A percentile compares a stretch with the other conserved stretches of the same genome.
Conservation (phyloP, 2,797 vertebrate species). For the Prionace glauca region DNA sequence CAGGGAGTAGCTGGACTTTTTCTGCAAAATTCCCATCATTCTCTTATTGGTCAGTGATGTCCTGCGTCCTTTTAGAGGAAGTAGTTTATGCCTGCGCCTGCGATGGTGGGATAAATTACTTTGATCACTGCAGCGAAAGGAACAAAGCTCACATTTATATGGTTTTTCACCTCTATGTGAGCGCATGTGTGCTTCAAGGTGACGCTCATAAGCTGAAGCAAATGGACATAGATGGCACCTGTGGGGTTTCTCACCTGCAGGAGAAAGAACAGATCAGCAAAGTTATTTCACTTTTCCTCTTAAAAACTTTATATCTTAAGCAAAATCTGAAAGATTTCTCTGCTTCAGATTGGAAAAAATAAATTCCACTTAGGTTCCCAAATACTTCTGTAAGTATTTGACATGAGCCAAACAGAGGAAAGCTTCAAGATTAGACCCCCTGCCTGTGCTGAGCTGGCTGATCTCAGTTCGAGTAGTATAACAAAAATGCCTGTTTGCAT, state of each 20-base stretch:
- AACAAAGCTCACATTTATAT: slow-evolving; percentile 95
- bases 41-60: slow-evolving; percentile 89
- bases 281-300: background rate
- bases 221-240: slow-evolving; percentile 95
- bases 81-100: slow-evolving; percentile 89
- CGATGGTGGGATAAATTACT: slow-evolving; percentile 97
- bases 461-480: background rate
- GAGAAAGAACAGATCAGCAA: background rate
- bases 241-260: slow-evolving; percentile 88
- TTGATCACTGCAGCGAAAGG: slow-evolving; percentile 95
- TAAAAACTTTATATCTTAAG: background rate
- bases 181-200: slow-evolving; percentile 95
- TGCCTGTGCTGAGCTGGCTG: background rate
- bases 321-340: background rate
- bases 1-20: slow-evolving; percentile 79
- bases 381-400: background rate
- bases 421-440: background rate
- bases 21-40: slow-evolving; percentile 92
- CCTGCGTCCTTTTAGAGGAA: slow-evolving; percentile 88
- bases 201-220: slow-evolving; percentile 93
- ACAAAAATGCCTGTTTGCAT: background rate
- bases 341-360: background rate
- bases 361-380: background rate
- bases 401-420: background rate
- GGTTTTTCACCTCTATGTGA: slow-evolving; percentile 97